Conservation (phyloP, 2,888 invertebrate species). For the Ectemnius lituratus region DNA sequence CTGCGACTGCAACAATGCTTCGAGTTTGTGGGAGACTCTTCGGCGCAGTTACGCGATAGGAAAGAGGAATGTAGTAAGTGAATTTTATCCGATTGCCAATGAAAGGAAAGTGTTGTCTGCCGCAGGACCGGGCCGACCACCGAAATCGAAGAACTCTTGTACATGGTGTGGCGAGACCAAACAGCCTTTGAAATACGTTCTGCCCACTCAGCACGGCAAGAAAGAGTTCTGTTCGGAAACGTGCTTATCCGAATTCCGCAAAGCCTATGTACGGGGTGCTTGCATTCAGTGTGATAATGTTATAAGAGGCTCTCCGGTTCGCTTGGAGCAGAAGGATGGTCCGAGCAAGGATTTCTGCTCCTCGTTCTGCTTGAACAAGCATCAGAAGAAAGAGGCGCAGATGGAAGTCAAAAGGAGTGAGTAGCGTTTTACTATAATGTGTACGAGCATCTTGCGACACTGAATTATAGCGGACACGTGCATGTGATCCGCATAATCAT, state of each 20-base stretch:
- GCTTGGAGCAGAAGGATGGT: conserved; percentile 78
- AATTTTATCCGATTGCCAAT: not conserved
- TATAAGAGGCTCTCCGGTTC: conserved; percentile 86
- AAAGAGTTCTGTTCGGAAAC: conserved; percentile 96
- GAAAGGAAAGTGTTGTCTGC: not conserved
- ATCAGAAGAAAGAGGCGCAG: conserved; percentile 83
- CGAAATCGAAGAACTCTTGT: conserved; percentile 86
- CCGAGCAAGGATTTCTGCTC: conserved; percentile 91
- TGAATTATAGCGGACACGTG: too few relatives aligned
- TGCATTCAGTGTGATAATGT: conserved; percentile 93
- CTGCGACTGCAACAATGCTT: not conserved
- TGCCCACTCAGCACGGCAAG: conserved; percentile 92
- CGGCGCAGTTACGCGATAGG: too few relatives aligned
- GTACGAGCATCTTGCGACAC: too few relatives aligned
- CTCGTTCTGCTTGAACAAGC: conserved; percentile 89
- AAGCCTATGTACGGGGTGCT: conserved; percentile 92
- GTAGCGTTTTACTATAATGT: conserved; percentile 22
- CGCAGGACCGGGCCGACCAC: conserved; percentile 86
- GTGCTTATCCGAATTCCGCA: conserved; percentile 92
- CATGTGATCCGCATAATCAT: too few relatives aligned
- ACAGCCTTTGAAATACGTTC: conserved; percentile 89
- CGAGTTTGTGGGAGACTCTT: too few relatives aligned
- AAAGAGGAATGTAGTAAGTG: not conserved
- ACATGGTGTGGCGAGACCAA: conserved; percentile 93
- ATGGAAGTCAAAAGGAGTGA: conserved; percentile 67